Conservation (phyloP, 2,888 invertebrate species). For the Pasiphila rectangulata region DNA sequence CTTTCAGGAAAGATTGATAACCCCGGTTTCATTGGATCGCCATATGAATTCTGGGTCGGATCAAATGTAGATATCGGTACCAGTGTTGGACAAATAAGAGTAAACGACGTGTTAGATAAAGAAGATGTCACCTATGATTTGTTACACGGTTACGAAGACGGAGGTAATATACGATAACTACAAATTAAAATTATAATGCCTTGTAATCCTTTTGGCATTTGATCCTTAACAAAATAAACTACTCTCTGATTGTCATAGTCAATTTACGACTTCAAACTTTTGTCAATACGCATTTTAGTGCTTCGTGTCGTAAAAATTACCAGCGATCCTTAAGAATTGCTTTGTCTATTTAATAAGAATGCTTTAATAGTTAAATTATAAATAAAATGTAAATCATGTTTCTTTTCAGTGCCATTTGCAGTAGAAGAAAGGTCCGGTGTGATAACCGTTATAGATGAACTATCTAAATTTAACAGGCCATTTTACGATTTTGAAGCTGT, state of each 20-base stretch:
- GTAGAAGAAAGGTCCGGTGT: slow-evolving; percentile 94
- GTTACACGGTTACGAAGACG: slow-evolving; percentile 90
- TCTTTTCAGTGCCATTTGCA: slow-evolving; percentile 92
- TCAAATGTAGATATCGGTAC: slow-evolving; percentile 92
- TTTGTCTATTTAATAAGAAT: background rate
- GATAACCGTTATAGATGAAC: slow-evolving; percentile 89
- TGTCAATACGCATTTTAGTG: no score
- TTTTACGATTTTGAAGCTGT: slow-evolving; percentile 91
- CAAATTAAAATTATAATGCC: background rate
- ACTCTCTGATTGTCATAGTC: no score
- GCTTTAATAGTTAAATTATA: no score
- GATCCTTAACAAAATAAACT: no score
- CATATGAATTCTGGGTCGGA: slow-evolving; percentile 95
- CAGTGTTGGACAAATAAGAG: slow-evolving; percentile 91
- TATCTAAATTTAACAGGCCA: slow-evolving; percentile 84
- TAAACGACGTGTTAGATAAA: slow-evolving; percentile 85
- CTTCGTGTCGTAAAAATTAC: no score
- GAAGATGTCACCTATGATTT: slow-evolving; percentile 88
- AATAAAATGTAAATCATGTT: no score
- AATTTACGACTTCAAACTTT: no score
- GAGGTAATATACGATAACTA: slow-evolving; percentile 75
- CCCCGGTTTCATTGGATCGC: slow-evolving; percentile 91
- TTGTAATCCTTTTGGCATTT: no score
- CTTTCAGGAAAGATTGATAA: slow-evolving; percentile 77
- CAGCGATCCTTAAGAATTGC: no score